Base-by-base conservation (phyloP, 92 coral and sea anemone genomes). In the Phymanthus crucifer region DNA sequence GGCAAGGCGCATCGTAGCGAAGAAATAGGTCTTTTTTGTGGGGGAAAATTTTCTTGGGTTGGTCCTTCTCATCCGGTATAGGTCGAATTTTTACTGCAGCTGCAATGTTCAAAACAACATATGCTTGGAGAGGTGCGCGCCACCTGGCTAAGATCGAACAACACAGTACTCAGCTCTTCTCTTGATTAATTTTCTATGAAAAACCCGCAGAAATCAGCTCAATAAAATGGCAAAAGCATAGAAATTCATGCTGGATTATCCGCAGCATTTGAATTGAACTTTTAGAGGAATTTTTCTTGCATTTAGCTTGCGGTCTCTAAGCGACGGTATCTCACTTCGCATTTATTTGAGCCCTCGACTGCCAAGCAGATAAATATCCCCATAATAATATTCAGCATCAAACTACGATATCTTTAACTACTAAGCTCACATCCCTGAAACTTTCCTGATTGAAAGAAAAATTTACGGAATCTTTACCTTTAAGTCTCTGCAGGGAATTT, bases 81-180 rank as follows among this genome's bases (percentile, higher is more conserved):
- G 91, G 78, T 82, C 89, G 89, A 91, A 73, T 88, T 86, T 77
- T 87, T 66, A 48, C 58, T 92, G 97, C 97, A 92, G 97, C 97
- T 92, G 97, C 94, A 87, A 85, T 40, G 85, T 37, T 73, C 83
- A 92, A 90, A 92, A 92, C 97, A 92, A 92, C 97, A 92, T 92
- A 92, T 92, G 97, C 88, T 89, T 83, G 80, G 92, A 86, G 91
- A 79, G 84, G 67, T 77, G 71, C 21, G 54, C 52, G 66, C 94
- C 97, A 92, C 94, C 97, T 92, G 97, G 97, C 94, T 78, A 38
- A 34, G 67, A 69, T 84, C 78, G 86, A 75, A 86, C 94, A 88
- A 92, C 86, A 89, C 91, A 80, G 79, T 75, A 84, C 87, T 88
- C 88, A 68, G 65, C 36, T 43, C 76, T 48, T 70, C 78, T 77